Evolutionary conservation across 2,113 vertebrate species (phyloP), one percentile per base, ranked within the genome.

Genomic region (Boleophthalmus pectinirostris): DNA sequence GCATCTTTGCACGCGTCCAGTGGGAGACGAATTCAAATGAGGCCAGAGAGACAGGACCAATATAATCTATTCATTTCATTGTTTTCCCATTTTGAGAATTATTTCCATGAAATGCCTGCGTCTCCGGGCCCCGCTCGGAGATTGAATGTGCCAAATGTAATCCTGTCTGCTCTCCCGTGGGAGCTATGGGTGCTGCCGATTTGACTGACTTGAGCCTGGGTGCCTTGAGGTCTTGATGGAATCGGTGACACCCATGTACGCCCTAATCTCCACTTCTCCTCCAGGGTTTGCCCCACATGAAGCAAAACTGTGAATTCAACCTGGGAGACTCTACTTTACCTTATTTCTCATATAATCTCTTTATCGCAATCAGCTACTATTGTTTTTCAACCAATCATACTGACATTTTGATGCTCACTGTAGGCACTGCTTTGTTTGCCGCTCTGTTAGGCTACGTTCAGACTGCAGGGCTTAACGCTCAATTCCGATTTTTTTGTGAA

Each of bases 21-120:
- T 73, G 85, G 86, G 83, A 79, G 56, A 57, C 24, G 80, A 88
- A 89, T 89, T 86, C 70, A 73, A 75, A 90, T 88, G 75, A 87
- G 85, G 5, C 57, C 67, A 56, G 74, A 81, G 73, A 74, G 51
- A 51, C 15, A 10, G 21, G 23, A 23, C 9, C 45, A 86, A 66
- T 66, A 74, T 86, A 86, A 88, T 90, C 85, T 81, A 47, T 69
- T 74, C 86, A 74, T 89, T 83, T 81, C 43, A 86, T 87, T 89
- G 84, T 90, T 57, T 86, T 86, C 75, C 80, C 81, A 38, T 78
- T 83, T 88, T 86, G 70, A 78, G 65, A 72, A 70, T 85, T 85
- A 85, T 88, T 88, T 87, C 77, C 78, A 80, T 78, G 60, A 74
- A 76, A 75, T 47, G 1, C 72, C 24, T 77, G 73, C 68, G 75